phyloP scores from a whole-genome alignment of 2,888 invertebrate genomes.

The Zonitis immaculata region DNA sequence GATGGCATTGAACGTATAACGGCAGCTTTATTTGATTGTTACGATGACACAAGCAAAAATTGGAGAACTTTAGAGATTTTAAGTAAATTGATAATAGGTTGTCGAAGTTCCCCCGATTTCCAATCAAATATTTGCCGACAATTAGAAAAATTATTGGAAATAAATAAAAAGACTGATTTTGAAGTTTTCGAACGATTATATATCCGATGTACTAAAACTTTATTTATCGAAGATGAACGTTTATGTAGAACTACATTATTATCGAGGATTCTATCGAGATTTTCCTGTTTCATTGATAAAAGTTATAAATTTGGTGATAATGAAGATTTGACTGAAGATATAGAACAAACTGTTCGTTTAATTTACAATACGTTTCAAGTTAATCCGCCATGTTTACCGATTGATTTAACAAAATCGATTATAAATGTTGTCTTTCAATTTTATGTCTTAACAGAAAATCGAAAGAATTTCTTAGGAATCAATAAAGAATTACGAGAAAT shows the following conservation, averaged over 20 bases:
- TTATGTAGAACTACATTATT: conserved; percentile 47
- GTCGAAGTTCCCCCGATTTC: conserved; percentile 54
- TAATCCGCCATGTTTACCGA: conserved; percentile 38
- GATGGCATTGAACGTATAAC: conserved; percentile 64
- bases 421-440: conserved; percentile 50
- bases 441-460: conserved; percentile 42
- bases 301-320: conserved; percentile 34
- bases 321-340: conserved; percentile 33
- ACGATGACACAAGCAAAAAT: conserved; percentile 53
- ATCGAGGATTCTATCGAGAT: conserved; percentile 20
- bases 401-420: conserved; percentile 45
- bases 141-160: conserved; percentile 47
- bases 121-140: conserved; percentile 54
- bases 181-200: conserved; percentile 45
- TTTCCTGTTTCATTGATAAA: conserved; percentile 29
- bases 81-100: conserved; percentile 58
- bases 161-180: conserved; percentile 17
- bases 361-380: conserved; percentile 33
- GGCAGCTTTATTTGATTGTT: conserved; percentile 56
- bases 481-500: conserved; percentile 40
- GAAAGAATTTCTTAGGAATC: conserved; percentile 31
- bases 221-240: conserved; percentile 52
- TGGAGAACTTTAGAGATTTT: conserved; percentile 67
- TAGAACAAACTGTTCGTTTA: conserved; percentile 33
- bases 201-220: conserved; percentile 53